Evolutionary conservation across 2,888 invertebrate genomes (phyloP).

Genomic region (Drosophila greeni): DNA sequence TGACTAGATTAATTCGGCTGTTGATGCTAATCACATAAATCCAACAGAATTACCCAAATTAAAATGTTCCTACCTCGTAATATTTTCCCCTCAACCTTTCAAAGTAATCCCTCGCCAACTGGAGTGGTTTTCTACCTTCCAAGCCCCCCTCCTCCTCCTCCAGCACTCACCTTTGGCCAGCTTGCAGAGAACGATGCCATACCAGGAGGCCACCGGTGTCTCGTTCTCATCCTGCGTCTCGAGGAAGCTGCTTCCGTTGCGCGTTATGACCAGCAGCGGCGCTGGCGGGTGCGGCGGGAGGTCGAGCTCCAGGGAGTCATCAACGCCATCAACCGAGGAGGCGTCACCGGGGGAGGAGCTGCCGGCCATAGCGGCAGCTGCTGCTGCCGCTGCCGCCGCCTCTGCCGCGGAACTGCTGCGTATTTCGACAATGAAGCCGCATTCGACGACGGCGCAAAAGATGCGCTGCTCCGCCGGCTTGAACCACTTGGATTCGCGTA

Average conservation of each 20-base stretch:
- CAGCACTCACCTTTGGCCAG: slow-evolving; percentile 83
- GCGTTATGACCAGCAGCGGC: slow-evolving; percentile 52
- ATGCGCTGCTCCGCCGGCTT: slow-evolving; percentile 85
- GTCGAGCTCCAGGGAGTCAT: slow-evolving; percentile 59
- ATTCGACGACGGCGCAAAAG: slow-evolving; percentile 85
- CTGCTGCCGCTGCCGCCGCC: slow-evolving; percentile 73
- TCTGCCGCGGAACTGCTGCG: slow-evolving; percentile 78
- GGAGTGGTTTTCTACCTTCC: background rate
- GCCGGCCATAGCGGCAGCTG: slow-evolving; percentile 52
- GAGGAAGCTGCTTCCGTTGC: slow-evolving; percentile 65
- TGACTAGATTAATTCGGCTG: background rate
- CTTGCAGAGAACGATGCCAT: slow-evolving; percentile 86
- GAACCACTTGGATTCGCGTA: slow-evolving; percentile 88
- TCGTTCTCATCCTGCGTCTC: slow-evolving; percentile 77
- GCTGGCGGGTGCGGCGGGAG: slow-evolving; percentile 50
- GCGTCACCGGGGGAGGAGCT: slow-evolving; percentile 40
- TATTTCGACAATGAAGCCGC: slow-evolving; percentile 86
- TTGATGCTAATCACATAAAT: background rate
- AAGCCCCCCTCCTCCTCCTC: background rate
- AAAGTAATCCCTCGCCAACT: too few species aligned
- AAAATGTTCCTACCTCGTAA: too few species aligned
- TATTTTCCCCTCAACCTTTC: too few species aligned
- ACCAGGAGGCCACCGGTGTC: slow-evolving; percentile 79
- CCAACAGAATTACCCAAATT: too few species aligned
- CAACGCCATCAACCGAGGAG: slow-evolving; percentile 50